A percentile compares a stretch with the other conserved stretches of the same genome.
Evolutionary conservation across 2,888 invertebrate genomes (phyloP).

Genomic region (Clitarchus hookeri): DNA sequence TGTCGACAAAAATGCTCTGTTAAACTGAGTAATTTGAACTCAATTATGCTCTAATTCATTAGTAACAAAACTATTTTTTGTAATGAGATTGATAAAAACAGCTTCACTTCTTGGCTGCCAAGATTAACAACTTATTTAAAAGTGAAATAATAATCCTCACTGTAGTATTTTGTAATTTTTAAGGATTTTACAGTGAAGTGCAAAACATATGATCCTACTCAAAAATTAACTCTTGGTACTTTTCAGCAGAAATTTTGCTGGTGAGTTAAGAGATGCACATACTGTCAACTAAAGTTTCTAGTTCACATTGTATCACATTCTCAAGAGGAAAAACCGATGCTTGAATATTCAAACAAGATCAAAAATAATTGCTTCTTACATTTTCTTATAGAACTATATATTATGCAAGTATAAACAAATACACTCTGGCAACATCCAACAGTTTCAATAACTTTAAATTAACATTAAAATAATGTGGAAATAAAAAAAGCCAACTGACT

Average conservation of each 20-base stretch:
- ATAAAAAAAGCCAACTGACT: too few relatives aligned
- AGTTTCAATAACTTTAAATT: too few relatives aligned
- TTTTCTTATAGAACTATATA: too few relatives aligned
- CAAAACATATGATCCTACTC: not conserved
- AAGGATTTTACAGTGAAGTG: too few relatives aligned
- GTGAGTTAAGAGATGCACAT: not conserved
- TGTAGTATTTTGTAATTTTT: too few relatives aligned
- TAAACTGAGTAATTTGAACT: not conserved
- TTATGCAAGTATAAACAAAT: too few relatives aligned
- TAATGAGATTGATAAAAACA: not conserved
- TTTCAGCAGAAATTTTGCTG: not conserved
- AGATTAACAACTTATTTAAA: not conserved
- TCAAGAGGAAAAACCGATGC: too few relatives aligned
- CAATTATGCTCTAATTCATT: not conserved
- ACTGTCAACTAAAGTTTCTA: not conserved
- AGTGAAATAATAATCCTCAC: not conserved
- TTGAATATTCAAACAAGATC: too few relatives aligned
- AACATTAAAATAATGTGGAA: too few relatives aligned
- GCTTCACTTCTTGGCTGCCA: not conserved
- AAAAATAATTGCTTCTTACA: too few relatives aligned
- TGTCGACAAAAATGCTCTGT: not conserved
- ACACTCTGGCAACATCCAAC: too few relatives aligned
- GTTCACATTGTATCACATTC: not conserved
- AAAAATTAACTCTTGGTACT: not conserved
- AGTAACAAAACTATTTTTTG: too few relatives aligned